These are phyloP conservation scores for Hyla sarda DNA, from an alignment of 2,113 vertebrate species.

Conservation along the genomic window DNA sequence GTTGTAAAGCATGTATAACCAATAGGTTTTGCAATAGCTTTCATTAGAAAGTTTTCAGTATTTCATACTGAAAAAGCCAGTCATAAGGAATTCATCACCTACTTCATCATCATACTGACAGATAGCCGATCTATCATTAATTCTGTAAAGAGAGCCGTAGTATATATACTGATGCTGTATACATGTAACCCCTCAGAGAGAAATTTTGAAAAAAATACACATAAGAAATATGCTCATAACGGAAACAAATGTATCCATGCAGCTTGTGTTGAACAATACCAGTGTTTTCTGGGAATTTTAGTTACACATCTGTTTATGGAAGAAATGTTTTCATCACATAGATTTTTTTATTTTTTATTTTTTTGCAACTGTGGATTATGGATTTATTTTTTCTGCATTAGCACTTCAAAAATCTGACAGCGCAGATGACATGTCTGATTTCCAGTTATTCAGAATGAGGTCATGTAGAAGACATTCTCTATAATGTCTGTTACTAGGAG, in stretches of 20 bases:
- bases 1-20: too few species aligned
- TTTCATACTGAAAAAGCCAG: neutral
- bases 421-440: conserved; percentile 21
- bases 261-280: neutral
- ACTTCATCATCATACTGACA: rapidly evolving
- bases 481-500: conserved; percentile 1
- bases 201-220: neutral
- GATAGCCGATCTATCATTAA: neutral
- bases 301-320: conserved; percentile 45
- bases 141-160: neutral
- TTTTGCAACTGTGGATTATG: conserved; percentile 1
- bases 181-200: neutral
- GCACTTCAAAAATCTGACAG: conserved; percentile 39
- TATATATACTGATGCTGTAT: neutral
- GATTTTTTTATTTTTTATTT: conserved; percentile 43
- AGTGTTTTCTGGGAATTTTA: conserved; percentile 5
- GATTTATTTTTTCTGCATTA: conserved; percentile 40
- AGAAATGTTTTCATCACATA: neutral
- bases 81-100: neutral
- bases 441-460: conserved; percentile 5
- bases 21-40: too few species aligned
- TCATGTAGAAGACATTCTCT: conserved; percentile 16
- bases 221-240: neutral
- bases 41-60: too few species aligned
- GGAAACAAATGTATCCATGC: neutral